Evolutionary conservation across 2,888 invertebrate genomes (phyloP).

Genomic region (Elegia similella): DNA sequence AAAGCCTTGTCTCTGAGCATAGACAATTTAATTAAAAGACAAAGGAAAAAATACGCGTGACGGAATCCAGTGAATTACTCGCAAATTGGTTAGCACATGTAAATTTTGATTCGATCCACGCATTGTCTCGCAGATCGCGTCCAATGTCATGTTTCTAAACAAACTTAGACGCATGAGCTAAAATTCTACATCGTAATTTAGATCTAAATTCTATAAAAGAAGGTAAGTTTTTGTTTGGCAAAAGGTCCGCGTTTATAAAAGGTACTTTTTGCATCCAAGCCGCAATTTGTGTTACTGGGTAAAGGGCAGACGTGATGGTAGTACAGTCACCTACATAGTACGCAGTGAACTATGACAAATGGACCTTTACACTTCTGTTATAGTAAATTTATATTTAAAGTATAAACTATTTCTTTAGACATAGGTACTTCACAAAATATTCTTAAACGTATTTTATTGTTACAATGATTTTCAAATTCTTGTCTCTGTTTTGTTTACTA

Average conservation of each 20-base stretch:
- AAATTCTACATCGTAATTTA: neutral
- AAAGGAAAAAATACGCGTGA: constrained; percentile 18
- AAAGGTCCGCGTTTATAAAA: constrained; percentile 34
- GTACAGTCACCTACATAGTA: constrained; percentile 6
- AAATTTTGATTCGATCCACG: constrained; percentile 61
- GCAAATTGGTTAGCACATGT: constrained; percentile 34
- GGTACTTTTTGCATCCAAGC: constrained; percentile 50
- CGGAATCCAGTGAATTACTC: constrained; percentile 31
- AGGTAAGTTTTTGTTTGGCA: constrained; percentile 36
- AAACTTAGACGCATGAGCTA: constrained; percentile 37
- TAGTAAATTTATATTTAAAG: too few relatives aligned
- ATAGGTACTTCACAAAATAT: too few relatives aligned
- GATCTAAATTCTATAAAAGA: constrained; percentile 32
- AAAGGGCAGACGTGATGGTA: constrained; percentile 62
- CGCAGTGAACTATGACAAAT: constrained; percentile 8
- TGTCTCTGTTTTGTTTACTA: too few relatives aligned
- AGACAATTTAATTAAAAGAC: constrained; percentile 26
- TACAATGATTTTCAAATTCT: too few relatives aligned
- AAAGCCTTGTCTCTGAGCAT: constrained; percentile 28
- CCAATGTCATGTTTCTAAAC: constrained; percentile 68
- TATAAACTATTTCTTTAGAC: too few relatives aligned
- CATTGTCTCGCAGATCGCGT: constrained; percentile 49
- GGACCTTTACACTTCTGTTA: too few relatives aligned
- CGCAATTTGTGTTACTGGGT: constrained; percentile 71
- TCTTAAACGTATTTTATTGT: too few relatives aligned